Percentiles rank a stretch among this genome's conserved stretches.
These are phyloP conservation scores for Antedon bifida DNA, from an alignment of 35 echinoderm and acorn worm genomes.

Conservation along the genomic window DNA sequence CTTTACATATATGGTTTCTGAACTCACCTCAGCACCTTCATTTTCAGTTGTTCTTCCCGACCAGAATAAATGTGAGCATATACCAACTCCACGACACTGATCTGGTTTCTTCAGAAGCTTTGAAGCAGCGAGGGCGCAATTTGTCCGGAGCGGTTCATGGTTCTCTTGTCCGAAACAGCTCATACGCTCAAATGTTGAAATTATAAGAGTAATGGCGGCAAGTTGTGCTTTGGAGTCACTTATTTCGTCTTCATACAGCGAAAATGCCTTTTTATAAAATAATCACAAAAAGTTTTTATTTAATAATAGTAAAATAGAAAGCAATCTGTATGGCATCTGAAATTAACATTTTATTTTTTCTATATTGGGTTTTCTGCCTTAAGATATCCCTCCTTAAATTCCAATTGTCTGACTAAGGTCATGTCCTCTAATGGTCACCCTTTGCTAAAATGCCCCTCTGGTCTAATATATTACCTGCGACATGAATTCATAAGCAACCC, in stretches of 20 bases:
- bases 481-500: slow-evolving; percentile 96
- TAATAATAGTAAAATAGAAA: too few species aligned
- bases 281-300: too few species aligned
- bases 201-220: slow-evolving; percentile 91
- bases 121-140: slow-evolving; percentile 73
- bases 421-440: too few species aligned
- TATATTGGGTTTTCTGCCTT: too few species aligned
- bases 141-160: slow-evolving; percentile 77
- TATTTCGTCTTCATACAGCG: slow-evolving; percentile 85
- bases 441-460: too few species aligned
- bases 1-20: neutral
- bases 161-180: slow-evolving; percentile 93
- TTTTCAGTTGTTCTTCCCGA: slow-evolving; percentile 84
- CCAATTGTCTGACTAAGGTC: too few species aligned
- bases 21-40: slow-evolving; percentile 70
- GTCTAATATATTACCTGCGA: slow-evolving; percentile 45
- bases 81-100: slow-evolving; percentile 78
- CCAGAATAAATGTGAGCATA: slow-evolving; percentile 98
- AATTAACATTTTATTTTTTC: too few species aligned
- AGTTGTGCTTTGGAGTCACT: slow-evolving; percentile 94
- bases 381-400: too few species aligned
- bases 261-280: slow-evolving; percentile 63
- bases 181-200: slow-evolving; percentile 83
- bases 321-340: too few species aligned
- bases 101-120: slow-evolving; percentile 96